phyloP scores from a whole-genome alignment of 2,888 invertebrate genomes.

The Drosophila testacea region DNA sequence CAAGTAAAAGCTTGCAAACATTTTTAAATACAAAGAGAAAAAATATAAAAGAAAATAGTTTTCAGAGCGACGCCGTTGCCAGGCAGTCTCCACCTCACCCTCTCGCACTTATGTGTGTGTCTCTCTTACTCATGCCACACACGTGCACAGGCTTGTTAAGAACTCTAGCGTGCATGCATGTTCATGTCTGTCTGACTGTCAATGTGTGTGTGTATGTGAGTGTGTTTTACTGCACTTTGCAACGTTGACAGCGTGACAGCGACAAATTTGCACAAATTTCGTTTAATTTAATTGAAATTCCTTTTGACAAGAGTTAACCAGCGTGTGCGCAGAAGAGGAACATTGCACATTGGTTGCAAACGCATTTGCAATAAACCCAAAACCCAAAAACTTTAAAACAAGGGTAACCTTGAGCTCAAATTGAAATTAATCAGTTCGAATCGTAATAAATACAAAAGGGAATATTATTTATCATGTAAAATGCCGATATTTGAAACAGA shows the following conservation, averaged over 20 bases:
- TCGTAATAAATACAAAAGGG: background rate
- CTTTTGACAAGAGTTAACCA: slow-evolving; percentile 49
- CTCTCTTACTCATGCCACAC: slow-evolving; percentile 15
- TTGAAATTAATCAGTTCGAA: background rate
- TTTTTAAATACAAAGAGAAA: slow-evolving; percentile 14
- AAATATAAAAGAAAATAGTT: slow-evolving; percentile 6
- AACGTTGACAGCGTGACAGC: slow-evolving; percentile 39
- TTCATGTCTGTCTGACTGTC: slow-evolving; percentile 9
- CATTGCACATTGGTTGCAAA: slow-evolving; percentile 33
- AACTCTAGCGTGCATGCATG: slow-evolving; percentile 43
- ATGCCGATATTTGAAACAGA: too few relatives aligned
- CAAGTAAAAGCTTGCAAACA: slow-evolving; percentile 30
- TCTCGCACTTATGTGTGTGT: slow-evolving; percentile 7
- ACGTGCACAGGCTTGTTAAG: slow-evolving; percentile 57
- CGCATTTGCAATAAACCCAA: background rate
- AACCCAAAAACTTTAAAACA: background rate
- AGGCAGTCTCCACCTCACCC: slow-evolving; percentile 27
- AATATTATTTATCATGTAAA: background rate
- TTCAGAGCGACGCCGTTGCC: slow-evolving; percentile 44
- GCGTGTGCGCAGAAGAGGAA: slow-evolving; percentile 27
- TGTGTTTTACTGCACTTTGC: slow-evolving; percentile 55
- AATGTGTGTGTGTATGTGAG: slow-evolving; percentile 5
- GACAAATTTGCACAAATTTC: slow-evolving; percentile 59
- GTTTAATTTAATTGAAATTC: slow-evolving; percentile 67
- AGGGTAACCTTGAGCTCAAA: slow-evolving; percentile 36